Base-by-base conservation (phyloP, 2,888 invertebrate genomes). In the Epistrophe grossulariae region DNA sequence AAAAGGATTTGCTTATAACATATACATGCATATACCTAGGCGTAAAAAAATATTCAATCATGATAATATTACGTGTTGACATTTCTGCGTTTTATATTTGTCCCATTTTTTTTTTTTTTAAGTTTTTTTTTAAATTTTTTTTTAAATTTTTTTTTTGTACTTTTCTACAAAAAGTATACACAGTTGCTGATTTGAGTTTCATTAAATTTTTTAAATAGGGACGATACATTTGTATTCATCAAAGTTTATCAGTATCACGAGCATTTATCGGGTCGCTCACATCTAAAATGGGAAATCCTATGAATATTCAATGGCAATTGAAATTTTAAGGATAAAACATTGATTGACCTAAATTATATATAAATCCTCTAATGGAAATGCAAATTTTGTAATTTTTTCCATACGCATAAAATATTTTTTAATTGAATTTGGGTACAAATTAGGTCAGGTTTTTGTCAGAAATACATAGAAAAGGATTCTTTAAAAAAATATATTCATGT, bases 261-360 rank as follows among this genome's bases (percentile, higher is more conserved):
- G 31, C 13, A 31, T 48, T 66, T 80, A 73, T 72, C 55, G 62
- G 64, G 73, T 64, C 77, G 55, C 40, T 73, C 80, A n/a, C 19
- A 71, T 81, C 38, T 57, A 45, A 73, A 70, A 28, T 60, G 74
- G 74, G 76, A 82, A 82, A 74, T 64, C 52, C 78, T 70, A 85
- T 82, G 79, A 82, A 87, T 82, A 82, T 87, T 82, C 85, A 79
- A 74, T 87, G 79, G 62, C 17, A 59, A 60, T 57, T 55, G 40
- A 71, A 50, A 79, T 78, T 48, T 66, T 59, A 52, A 45, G 64
- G 10, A 57, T 40, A 71, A 50, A 71, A 70, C 11, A 73, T 50
- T 77, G 66, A 79, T 84, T 81, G 84, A 81, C 81, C 81, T 62
- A 66, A 82, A 79, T 79, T 24, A 59, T 64, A 17, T 48, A 48